Conservation (phyloP, 2,888 invertebrate genomes). For the Pristionchus entomophagus region DNA sequence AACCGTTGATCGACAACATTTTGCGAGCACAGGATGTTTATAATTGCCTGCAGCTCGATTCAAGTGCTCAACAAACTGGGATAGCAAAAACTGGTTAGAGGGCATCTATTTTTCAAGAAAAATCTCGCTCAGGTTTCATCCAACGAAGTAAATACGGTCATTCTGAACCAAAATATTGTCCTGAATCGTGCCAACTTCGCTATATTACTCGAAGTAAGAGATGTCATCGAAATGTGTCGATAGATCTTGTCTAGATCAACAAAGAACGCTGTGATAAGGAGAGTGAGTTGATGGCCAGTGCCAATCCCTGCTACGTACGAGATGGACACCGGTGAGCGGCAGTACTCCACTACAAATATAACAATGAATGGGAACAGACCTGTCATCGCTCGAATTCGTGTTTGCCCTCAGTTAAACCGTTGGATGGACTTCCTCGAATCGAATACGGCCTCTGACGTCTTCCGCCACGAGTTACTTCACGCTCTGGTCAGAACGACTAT, state of each 20-base stretch:
- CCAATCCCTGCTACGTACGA: conserved; percentile 20
- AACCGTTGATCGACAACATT: not conserved
- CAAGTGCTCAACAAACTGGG: not conserved
- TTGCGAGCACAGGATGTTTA: not conserved
- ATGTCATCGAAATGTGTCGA: not conserved
- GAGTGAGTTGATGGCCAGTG: conserved; percentile 38
- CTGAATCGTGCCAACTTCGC: conserved; percentile 28
- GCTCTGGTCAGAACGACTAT: no score
- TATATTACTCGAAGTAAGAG: not conserved
- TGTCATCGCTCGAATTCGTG: conserved; percentile 12
- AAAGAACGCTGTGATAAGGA: conserved; percentile 32
- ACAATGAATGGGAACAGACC: conserved; percentile 33
- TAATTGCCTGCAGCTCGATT: not conserved
- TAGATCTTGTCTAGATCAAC: not conserved
- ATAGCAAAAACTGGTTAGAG: not conserved
- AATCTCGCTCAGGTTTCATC: not conserved
- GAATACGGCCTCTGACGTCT: conserved; percentile 55
- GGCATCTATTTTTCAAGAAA: not conserved
- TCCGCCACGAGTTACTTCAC: conserved; percentile 68
- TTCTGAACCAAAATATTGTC: not conserved
- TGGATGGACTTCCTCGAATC: conserved; percentile 11
- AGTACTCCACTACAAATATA: not conserved
- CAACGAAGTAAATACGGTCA: not conserved
- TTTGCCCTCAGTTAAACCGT: conserved; percentile 39
- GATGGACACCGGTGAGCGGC: not conserved